phyloP scores from a whole-genome alignment of 37 sponge, comb jelly and placozoan species.

The Cliona cf. orientalis region DNA sequence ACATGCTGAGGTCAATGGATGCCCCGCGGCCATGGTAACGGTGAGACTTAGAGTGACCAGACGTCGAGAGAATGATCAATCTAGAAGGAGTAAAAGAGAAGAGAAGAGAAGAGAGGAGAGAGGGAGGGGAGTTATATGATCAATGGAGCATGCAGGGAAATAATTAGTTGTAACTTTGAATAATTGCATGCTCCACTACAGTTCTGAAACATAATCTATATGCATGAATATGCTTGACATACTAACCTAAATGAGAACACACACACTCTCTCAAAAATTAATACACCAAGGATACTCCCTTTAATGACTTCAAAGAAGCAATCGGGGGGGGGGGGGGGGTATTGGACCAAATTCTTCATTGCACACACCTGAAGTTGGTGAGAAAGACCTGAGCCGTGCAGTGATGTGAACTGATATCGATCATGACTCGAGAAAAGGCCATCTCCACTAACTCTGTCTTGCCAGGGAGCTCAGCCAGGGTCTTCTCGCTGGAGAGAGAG shows the following conservation, averaged over 20 bases:
- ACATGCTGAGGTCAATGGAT: conserved; percentile 74
- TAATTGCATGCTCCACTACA: too few relatives aligned
- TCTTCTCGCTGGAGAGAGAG: conserved; percentile 45
- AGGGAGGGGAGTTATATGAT: background rate
- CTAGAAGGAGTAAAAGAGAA: conserved; percentile 1
- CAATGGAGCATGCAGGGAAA: background rate
- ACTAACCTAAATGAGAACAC: too few relatives aligned
- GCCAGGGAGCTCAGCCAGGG: conserved; percentile 71
- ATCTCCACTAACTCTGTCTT: conserved; percentile 80
- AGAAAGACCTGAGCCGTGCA: conserved; percentile 72
- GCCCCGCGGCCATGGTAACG: background rate
- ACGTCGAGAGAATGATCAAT: conserved; percentile 42
- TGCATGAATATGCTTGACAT: too few relatives aligned
- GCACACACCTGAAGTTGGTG: conserved; percentile 84
- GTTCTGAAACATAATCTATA: too few relatives aligned
- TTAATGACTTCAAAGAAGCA: too few relatives aligned
- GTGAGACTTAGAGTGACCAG: background rate
- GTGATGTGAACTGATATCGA: conserved; percentile 66
- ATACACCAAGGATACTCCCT: too few relatives aligned
- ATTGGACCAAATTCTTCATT: too few relatives aligned
- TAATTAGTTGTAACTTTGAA: too few relatives aligned
- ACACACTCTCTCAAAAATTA: too few relatives aligned
- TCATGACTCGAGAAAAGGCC: conserved; percentile 73
- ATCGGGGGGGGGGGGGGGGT: too few relatives aligned
- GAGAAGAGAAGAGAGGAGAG: background rate